These are phyloP conservation scores for Cheilosia vernalis DNA, from an alignment of 2,888 invertebrate genomes.

Conservation along the genomic window DNA sequence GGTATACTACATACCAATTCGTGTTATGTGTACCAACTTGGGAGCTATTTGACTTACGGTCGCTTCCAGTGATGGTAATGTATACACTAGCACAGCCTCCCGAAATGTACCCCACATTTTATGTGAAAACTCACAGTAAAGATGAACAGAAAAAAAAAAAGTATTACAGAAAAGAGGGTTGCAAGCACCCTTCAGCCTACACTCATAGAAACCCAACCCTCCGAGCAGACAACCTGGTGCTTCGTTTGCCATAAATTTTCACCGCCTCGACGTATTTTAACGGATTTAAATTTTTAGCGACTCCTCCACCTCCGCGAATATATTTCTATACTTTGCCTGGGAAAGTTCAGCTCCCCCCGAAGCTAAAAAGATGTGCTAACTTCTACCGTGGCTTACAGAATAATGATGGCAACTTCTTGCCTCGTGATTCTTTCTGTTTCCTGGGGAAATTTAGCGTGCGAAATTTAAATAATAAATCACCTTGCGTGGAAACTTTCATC, in stretches of 20 bases:
- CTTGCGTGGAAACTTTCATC: conserved; percentile 65
- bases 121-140: conserved; percentile 28
- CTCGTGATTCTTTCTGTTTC: conserved; percentile 15
- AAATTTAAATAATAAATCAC: conserved; percentile 74
- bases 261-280: conserved; percentile 25
- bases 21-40: neutral
- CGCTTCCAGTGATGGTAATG: neutral
- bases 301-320: conserved; percentile 8
- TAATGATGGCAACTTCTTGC: conserved; percentile 42
- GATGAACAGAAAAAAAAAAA: neutral
- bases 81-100: neutral
- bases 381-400: conserved; percentile 39
- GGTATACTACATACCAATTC: neutral
- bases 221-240: conserved; percentile 21
- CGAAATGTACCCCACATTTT: conserved; percentile 27
- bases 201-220: too few relatives aligned
- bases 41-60: conserved; percentile 19
- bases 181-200: neutral
- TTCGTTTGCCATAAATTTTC: conserved; percentile 45
- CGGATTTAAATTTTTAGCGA: conserved; percentile 48
- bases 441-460: conserved; percentile 32
- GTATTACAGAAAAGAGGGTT: neutral
- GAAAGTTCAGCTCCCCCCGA: neutral
- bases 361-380: conserved; percentile 15
- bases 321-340: conserved; percentile 15